These are phyloP conservation scores for Aphelinus certus DNA, from an alignment of 1,140 invertebrate species.

Conservation along the genomic window DNA sequence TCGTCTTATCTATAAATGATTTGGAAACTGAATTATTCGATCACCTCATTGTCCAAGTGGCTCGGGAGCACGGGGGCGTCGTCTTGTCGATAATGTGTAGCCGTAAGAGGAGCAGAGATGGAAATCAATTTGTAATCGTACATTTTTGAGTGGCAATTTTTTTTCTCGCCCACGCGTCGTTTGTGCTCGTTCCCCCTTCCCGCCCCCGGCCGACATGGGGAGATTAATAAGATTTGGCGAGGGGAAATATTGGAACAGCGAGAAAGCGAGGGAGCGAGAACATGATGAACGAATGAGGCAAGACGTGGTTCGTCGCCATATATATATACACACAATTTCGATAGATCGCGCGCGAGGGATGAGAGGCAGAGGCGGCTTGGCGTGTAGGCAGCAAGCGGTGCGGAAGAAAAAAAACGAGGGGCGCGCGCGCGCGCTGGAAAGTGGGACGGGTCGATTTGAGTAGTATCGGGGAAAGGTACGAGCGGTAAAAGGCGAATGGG, in stretches of 20 bases:
- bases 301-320: not conserved
- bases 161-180: not conserved
- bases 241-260: not conserved
- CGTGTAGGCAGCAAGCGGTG: not conserved
- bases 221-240: not conserved
- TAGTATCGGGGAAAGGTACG: not conserved
- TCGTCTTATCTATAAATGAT: too few relatives aligned
- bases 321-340: not conserved
- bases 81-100: too few relatives aligned
- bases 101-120: too few relatives aligned
- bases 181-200: not conserved
- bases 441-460: constrained; percentile 1
- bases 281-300: not conserved
- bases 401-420: not conserved
- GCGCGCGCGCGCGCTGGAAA: not conserved
- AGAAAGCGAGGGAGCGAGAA: not conserved
- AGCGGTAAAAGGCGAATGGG: not conserved
- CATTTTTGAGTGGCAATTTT: not conserved
- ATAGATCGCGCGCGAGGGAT: not conserved
- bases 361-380: not conserved
- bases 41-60: too few relatives aligned
- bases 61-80: too few relatives aligned
- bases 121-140: too few relatives aligned
- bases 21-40: too few relatives aligned
- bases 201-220: not conserved